Evolutionary conservation across 2,888 invertebrate genomes (phyloP).

Genomic region (Asteroscopus sphinx): DNA sequence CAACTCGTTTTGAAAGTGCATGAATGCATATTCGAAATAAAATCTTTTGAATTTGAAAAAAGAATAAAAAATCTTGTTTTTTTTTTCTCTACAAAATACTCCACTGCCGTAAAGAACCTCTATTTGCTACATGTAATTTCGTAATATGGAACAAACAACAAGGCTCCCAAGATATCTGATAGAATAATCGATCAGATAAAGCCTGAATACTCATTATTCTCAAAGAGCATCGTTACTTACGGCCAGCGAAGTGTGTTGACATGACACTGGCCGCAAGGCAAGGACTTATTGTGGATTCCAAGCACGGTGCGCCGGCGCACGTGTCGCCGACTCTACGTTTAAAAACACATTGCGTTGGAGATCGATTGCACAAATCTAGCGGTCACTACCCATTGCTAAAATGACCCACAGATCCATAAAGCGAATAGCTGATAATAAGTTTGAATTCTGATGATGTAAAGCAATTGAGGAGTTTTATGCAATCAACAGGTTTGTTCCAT

Average conservation of each 20-base stretch:
- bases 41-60: too few relatives aligned
- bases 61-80: too few relatives aligned
- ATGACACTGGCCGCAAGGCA: slow-evolving; percentile 72
- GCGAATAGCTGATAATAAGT: slow-evolving; percentile 24
- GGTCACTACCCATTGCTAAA: slow-evolving; percentile 46
- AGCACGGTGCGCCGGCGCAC: slow-evolving; percentile 63
- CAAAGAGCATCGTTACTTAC: slow-evolving; percentile 40
- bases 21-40: too few relatives aligned
- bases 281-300: slow-evolving; percentile 71
- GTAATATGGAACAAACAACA: slow-evolving; percentile 2
- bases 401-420: slow-evolving; percentile 25
- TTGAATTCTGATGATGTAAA: slow-evolving; percentile 27
- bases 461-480: slow-evolving; percentile 31
- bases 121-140: slow-evolving; percentile 1
- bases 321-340: slow-evolving; percentile 56
- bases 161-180: slow-evolving; percentile 9
- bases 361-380: slow-evolving; percentile 56
- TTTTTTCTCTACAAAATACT: too few relatives aligned
- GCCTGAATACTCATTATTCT: slow-evolving; percentile 42
- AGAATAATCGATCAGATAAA: slow-evolving; percentile 43
- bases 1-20: too few relatives aligned
- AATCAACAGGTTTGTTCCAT: slow-evolving; percentile 9
- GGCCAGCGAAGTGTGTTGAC: slow-evolving; percentile 50
- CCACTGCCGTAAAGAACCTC: background rate
- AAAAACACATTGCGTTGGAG: slow-evolving; percentile 59